Evolutionary conservation across 2,797 vertebrate genomes (phyloP).

Genomic region (Enteromius argenteus): DNA sequence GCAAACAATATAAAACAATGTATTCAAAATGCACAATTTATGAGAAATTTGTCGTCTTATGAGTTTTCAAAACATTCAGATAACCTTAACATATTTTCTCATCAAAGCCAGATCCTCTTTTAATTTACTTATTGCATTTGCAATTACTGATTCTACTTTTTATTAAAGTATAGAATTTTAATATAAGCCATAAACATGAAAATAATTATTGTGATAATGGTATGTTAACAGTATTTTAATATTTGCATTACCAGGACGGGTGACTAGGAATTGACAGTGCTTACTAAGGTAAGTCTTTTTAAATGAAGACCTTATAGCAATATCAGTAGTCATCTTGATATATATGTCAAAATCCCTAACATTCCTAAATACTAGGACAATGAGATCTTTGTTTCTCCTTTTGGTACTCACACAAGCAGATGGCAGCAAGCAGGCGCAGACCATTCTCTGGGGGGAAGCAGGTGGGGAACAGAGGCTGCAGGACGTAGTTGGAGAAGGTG

Average conservation of each 20-base stretch:
- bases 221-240: background rate
- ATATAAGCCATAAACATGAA: background rate
- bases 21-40: background rate
- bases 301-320: background rate
- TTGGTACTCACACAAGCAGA: conserved; percentile 88
- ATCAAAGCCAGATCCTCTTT: background rate
- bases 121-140: background rate
- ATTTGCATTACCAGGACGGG: background rate
- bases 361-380: background rate
- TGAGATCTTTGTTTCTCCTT: background rate
- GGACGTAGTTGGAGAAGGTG: conserved; percentile 92
- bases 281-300: background rate
- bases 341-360: background rate
- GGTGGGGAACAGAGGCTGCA: conserved; percentile 91
- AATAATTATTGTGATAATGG: background rate
- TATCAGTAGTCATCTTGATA: background rate
- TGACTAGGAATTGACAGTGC: background rate
- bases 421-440: conserved; percentile 85
- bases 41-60: background rate
- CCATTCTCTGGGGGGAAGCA: conserved; percentile 88
- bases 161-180: background rate
- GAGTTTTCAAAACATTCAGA: background rate
- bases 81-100: background rate
- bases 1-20: background rate
- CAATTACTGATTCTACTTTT: background rate